Conservation (phyloP, 2,888 invertebrate genomes). For the Margaritifera margaritifera region DNA sequence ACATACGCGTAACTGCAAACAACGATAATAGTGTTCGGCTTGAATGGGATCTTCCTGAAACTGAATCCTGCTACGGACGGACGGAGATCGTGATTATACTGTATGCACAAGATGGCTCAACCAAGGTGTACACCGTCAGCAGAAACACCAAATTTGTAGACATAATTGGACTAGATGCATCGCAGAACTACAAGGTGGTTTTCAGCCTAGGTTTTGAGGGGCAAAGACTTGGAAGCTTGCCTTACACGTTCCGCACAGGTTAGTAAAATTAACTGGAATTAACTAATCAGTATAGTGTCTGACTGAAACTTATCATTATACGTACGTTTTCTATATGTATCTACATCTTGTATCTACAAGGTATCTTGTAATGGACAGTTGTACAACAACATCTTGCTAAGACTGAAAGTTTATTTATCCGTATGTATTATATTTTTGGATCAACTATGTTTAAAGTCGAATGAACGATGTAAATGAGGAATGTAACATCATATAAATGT, state of each 20-base stretch:
- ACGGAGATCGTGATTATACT: constrained; percentile 18
- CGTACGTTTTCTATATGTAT: no score
- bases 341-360: no score
- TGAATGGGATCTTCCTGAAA: constrained; percentile 26
- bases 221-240: constrained; percentile 13
- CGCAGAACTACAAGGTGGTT: constrained; percentile 19
- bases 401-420: no score
- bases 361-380: no score
- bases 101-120: constrained; percentile 5
- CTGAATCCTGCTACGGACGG: constrained; percentile 25
- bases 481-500: no score
- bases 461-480: no score
- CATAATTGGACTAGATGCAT: constrained; percentile 22
- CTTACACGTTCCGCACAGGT: constrained; percentile 24
- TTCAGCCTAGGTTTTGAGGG: constrained; percentile 16
- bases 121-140: constrained; percentile 8
- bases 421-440: no score
- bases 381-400: no score
- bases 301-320: no score
- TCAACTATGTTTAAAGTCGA: no score
- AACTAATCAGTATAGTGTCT: no score
- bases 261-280: background rate
- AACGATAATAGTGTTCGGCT: constrained; percentile 15
- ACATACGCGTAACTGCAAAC: constrained; percentile 23
- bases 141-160: constrained; percentile 24